These are phyloP conservation scores for Hoplodrina blanda DNA, from an alignment of 2,888 invertebrate genomes.

Conservation along the genomic window DNA sequence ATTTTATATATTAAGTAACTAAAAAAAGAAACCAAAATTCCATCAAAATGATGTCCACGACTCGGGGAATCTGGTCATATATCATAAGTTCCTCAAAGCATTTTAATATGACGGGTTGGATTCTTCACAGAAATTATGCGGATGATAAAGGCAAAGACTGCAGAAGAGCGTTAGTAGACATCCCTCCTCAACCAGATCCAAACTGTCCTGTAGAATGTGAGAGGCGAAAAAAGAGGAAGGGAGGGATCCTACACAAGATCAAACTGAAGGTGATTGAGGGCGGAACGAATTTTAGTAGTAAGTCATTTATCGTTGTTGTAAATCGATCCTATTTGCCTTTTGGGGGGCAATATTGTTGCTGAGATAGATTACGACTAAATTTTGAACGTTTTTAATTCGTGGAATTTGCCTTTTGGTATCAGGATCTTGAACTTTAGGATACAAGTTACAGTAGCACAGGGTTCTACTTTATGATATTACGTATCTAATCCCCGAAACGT, in stretches of 20 bases:
- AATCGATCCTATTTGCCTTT: neutral
- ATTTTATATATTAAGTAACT: conserved; percentile 49
- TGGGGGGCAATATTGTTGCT: no score
- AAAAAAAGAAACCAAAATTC: conserved; percentile 54
- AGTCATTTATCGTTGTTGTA: conserved; percentile 57
- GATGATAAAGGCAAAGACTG: conserved; percentile 71
- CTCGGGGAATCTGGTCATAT: conserved; percentile 67
- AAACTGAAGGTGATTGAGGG: conserved; percentile 83
- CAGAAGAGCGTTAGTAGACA: conserved; percentile 78
- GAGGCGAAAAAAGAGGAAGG: conserved; percentile 71
- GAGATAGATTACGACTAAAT: no score
- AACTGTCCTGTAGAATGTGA: conserved; percentile 76
- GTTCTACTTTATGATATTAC: no score
- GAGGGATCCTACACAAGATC: conserved; percentile 81
- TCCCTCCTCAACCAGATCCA: conserved; percentile 74
- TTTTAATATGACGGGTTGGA: conserved; percentile 48
- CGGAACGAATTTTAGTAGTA: conserved; percentile 87
- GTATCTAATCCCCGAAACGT: no score
- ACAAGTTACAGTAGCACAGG: no score
- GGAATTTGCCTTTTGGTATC: no score
- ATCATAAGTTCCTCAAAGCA: conserved; percentile 54
- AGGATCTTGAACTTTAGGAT: no score
- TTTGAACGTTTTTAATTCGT: no score
- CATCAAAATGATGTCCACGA: conserved; percentile 61
- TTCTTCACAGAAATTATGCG: conserved; percentile 69